Evolutionary conservation across 1,140 invertebrate genomes (phyloP), one percentile per base, ranked within the genome.

Genomic region (Tribolium castaneum): DNA sequence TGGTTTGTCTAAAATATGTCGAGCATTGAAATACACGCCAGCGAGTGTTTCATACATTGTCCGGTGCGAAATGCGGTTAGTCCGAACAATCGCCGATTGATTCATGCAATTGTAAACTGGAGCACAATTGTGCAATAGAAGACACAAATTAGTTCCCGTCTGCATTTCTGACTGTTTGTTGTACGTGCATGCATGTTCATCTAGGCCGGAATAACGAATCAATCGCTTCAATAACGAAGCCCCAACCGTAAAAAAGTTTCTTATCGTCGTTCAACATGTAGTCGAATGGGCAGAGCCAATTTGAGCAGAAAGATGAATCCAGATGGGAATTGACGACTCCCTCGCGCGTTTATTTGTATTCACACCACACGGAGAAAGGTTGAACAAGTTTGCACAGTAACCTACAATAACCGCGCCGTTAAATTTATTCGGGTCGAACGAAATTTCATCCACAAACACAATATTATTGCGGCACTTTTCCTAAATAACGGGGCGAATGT

Each of bases 381-480:
- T 66, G 59, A 66, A 66, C 59, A 66, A 66, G 59, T 66, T 66
- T 66, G 59, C 59, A 66, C 59, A 66, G 59, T 66, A 66, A 66
- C 59, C 59, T 66, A 66, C 59, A 66, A 66, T 66, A 66, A 66
- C 59, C 59, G 30, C 59, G 59, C 59, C 59, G 34, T 66, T 66
- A 66, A 34, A 66, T 66, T 66, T 66, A 66, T 66, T 66, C 59
- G 14, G 59, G 59, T 66, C 59, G 30, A 66, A 66, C 59, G 30
- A 14, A 66, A 66, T 66, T 66, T 66, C 59, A 35, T 35, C 30
- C 30, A 12, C 59, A 66, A 66, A 66, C 59, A 66, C 59, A 66
- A 66, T 66, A 66, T 66, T 66, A 30, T 35, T 66, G 2, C 34
- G n/a, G 30, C 30, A 66, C 59, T 66, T 66, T 66, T 66, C 10